These are phyloP conservation scores for Ectemnius cavifrons DNA, from an alignment of 2,888 invertebrate genomes.

Conservation along the genomic window DNA sequence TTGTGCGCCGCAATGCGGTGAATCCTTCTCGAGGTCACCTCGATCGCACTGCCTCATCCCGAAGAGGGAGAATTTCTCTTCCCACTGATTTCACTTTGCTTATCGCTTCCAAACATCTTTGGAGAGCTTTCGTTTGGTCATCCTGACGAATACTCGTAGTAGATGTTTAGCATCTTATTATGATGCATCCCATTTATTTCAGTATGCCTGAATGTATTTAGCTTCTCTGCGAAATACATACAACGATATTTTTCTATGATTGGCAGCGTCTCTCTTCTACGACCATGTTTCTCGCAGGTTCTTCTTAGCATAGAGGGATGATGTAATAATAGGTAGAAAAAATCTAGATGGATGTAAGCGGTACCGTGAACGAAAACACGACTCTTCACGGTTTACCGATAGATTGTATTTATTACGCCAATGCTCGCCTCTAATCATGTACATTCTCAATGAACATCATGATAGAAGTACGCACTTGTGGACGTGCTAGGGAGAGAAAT, in stretches of 20 bases:
- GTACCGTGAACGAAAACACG: constrained; percentile 4
- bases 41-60: constrained; percentile 22
- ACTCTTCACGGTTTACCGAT: constrained; percentile 9
- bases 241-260: too few species aligned
- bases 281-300: too few species aligned
- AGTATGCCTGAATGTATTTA: too few species aligned
- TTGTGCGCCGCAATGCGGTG: constrained; percentile 58
- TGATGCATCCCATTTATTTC: too few species aligned
- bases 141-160: too few species aligned
- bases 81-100: background rate
- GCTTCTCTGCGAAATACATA: too few species aligned
- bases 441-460: constrained; percentile 37
- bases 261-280: too few species aligned
- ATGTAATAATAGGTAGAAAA: constrained; percentile 2
- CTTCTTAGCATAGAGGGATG: background rate
- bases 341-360: background rate
- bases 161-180: too few species aligned
- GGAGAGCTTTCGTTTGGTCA: too few species aligned
- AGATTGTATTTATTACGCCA: constrained; percentile 41
- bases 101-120: too few species aligned
- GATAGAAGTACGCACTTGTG: constrained; percentile 14
- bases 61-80: constrained; percentile 25
- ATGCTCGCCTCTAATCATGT: constrained; percentile 42
- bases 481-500: constrained; percentile 23
- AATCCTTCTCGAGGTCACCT: constrained; percentile 41